Conservation (phyloP, 2,888 invertebrate species). For the Druceiella hillmani region DNA sequence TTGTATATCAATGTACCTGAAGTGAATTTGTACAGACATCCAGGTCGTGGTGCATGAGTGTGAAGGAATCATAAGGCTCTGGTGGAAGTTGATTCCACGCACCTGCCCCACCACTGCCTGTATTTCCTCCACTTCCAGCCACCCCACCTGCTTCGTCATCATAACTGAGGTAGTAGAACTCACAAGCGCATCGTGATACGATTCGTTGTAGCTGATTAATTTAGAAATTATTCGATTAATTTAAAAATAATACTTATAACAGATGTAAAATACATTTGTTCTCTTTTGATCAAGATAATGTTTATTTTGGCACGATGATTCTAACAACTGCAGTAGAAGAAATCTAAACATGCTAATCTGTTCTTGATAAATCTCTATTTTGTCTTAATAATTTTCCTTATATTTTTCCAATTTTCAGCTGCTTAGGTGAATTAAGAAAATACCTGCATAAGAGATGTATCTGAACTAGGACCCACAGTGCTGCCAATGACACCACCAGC, state of each 20-base stretch:
- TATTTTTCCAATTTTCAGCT: no score
- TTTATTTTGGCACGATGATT: no score
- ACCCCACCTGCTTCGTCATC: constrained; percentile 76
- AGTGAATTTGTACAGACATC: constrained; percentile 96
- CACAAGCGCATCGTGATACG: constrained; percentile 95
- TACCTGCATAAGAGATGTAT: constrained; percentile 39
- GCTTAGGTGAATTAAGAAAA: constrained; percentile 20
- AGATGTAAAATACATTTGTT: no score
- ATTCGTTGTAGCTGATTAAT: constrained; percentile 83
- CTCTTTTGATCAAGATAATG: no score
- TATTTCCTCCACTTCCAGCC: constrained; percentile 52
- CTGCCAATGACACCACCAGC: constrained; percentile 95
- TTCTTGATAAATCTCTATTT: no score
- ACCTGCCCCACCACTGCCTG: constrained; percentile 33
- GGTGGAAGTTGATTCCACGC: constrained; percentile 79
- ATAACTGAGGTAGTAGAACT: constrained; percentile 95
- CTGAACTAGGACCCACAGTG: constrained; percentile 78
- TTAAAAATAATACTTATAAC: no score
- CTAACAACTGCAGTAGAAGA: no score
- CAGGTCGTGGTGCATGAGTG: constrained; percentile 96
- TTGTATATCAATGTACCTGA: no score
- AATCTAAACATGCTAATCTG: no score
- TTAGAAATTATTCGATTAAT: no score
- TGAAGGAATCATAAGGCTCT: constrained; percentile 90
- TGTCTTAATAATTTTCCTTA: no score